phyloP scores from a whole-genome alignment of 1,140 invertebrate species.

The Solenopsis fugax region DNA sequence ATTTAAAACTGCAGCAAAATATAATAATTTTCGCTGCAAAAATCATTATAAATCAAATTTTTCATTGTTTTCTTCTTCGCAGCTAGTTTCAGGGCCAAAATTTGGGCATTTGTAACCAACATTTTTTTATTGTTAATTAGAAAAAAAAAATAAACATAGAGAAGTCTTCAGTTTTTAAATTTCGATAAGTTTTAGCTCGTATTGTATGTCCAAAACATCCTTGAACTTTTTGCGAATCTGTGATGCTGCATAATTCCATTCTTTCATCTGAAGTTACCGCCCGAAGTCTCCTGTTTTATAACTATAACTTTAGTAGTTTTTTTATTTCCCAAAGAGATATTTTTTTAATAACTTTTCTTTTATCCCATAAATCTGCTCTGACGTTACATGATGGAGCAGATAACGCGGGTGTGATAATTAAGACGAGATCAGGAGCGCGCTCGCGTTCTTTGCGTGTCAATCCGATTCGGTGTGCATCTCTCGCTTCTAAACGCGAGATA shows the following conservation, averaged over 20 bases:
- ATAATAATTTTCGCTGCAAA: no score
- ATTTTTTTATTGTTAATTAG: no score
- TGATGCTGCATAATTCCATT: background rate
- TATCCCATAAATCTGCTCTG: background rate
- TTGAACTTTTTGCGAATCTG: background rate
- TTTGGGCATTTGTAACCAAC: no score
- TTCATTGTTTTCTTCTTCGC: no score
- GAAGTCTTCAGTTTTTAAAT: no score
- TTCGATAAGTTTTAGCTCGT: no score
- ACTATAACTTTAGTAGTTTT: background rate
- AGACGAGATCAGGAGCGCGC: background rate
- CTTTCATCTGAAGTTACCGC: background rate
- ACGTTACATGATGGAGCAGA: background rate
- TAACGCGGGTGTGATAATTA: slow-evolving; percentile 11
- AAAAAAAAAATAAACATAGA: no score
- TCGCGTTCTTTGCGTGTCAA: background rate
- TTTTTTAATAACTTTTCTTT: background rate
- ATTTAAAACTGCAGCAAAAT: no score
- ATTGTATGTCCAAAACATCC: background rate
- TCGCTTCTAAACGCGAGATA: background rate
- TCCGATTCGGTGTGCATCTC: background rate
- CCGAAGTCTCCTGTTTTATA: background rate
- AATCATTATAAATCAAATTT: no score
- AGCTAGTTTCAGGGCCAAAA: no score
- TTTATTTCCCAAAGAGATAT: background rate